These are phyloP conservation scores for Drosophila fungiperda DNA, from an alignment of 2,888 invertebrate species.

Conservation along the genomic window DNA sequence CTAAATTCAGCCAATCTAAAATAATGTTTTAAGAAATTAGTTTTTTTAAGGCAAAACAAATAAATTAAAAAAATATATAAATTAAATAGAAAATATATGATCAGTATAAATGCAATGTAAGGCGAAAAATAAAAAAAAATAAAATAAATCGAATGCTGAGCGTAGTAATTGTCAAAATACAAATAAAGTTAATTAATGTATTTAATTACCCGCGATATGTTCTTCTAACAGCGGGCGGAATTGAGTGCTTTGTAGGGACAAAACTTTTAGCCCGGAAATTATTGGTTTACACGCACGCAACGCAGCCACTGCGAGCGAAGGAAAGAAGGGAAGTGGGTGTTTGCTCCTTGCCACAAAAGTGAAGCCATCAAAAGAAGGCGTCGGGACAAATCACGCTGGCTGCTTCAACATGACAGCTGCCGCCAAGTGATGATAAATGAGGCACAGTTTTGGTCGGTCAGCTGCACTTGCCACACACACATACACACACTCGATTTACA, in stretches of 20 bases:
- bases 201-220: slow-evolving; percentile 62
- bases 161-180: neutral
- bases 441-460: slow-evolving; percentile 64
- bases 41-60: too few species aligned
- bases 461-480: slow-evolving; percentile 47
- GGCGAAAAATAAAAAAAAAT: too few species aligned
- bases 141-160: neutral
- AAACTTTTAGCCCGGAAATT: slow-evolving; percentile 58
- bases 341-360: slow-evolving; percentile 20
- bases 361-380: slow-evolving; percentile 48
- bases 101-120: too few species aligned
- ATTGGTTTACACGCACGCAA: slow-evolving; percentile 63
- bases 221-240: slow-evolving; percentile 55
- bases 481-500: slow-evolving; percentile 33
- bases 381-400: slow-evolving; percentile 71
- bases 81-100: too few species aligned
- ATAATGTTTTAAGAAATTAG: too few species aligned
- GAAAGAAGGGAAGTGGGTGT: neutral
- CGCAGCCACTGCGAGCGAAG: neutral
- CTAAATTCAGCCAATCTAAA: neutral
- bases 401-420: slow-evolving; percentile 64
- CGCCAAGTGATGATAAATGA: slow-evolving; percentile 71
- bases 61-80: too few species aligned
- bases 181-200: slow-evolving; percentile 64
- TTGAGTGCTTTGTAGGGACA: slow-evolving; percentile 57